Evolutionary conservation across 37 sponge, comb jelly and placozoan genomes (phyloP), one percentile per base, ranked within the genome.

Genomic region (Hexactinellida sp.): DNA sequence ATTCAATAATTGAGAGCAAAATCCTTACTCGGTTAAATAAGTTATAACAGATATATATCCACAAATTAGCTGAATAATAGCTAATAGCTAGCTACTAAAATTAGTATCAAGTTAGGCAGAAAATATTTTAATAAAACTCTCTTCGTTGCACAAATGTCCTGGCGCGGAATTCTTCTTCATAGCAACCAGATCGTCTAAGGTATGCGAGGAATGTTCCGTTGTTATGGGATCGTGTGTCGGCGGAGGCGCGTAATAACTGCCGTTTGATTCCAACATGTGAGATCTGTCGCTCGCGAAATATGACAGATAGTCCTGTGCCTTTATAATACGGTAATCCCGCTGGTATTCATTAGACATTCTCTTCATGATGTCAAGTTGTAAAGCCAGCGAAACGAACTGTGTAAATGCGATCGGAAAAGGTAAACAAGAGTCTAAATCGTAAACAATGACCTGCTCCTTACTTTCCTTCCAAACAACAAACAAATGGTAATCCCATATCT

Each of bases 41-140:
- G n/a, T n/a, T n/a, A n/a, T n/a, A n/a, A n/a, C n/a, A n/a, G n/a
- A n/a, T n/a, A n/a, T n/a, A n/a, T n/a, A n/a, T n/a, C n/a, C n/a
- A n/a, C n/a, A n/a, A n/a, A 47, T 47, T 19, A 47, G 52, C 52
- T 47, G 52, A 47, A 47, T 47, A 47, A 47, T 19, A 19, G 16
- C 16, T 47, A 47, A 16, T 47, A n/a, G n/a, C 52, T 16, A 16
- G 9, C 13, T 47, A 47, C 16, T 47, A 47, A 47, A 19, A 47
- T 47, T 63, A 63, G 30, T 32, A n/a, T 32, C 5, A 32, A 32
- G 30, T n/a, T 63, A 63, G 76, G 76, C 19, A 25, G 30, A 63
- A 63, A 63, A 63, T 63, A 63, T 63, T 63, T 63, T 63, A 28
- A 63, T 63, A 63, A 63, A 63, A 63, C 76, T 63, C 30, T 63